phyloP scores from a whole-genome alignment of 2,113 vertebrate genomes.

The Alethe castanea region DNA sequence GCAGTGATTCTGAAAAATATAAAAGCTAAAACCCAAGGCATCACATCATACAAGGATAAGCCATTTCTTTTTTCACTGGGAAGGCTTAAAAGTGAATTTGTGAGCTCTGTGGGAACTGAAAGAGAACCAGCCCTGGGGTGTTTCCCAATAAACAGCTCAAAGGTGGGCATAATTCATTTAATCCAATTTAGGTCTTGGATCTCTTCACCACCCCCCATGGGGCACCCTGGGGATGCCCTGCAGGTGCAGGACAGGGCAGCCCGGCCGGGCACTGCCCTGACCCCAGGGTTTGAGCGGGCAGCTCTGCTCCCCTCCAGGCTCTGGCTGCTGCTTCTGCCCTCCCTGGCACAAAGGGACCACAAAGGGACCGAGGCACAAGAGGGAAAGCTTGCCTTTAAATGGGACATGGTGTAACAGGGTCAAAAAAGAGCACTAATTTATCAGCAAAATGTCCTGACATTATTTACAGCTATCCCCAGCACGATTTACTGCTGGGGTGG shows the following conservation, averaged over 20 bases:
- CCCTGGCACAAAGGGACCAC: fast-evolving
- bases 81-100: neutral
- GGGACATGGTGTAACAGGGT: neutral
- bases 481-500: fast-evolving
- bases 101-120: neutral
- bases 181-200: neutral
- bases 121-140: fast-evolving
- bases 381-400: neutral
- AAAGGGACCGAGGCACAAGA: neutral
- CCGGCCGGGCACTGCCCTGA: fast-evolving
- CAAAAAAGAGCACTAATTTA: neutral
- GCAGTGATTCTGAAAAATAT: too few species aligned
- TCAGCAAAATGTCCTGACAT: fast-evolving
- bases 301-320: neutral
- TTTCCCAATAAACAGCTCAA: neutral
- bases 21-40: too few species aligned
- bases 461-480: neutral
- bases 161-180: neutral
- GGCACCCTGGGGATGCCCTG: neutral
- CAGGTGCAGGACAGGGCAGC: neutral
- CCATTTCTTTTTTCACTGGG: fast-evolving
- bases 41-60: neutral
- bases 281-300: fast-evolving
- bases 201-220: fast-evolving
- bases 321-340: neutral